Conservation (phyloP, 2,888 invertebrate species). For the Archips crataeganus region DNA sequence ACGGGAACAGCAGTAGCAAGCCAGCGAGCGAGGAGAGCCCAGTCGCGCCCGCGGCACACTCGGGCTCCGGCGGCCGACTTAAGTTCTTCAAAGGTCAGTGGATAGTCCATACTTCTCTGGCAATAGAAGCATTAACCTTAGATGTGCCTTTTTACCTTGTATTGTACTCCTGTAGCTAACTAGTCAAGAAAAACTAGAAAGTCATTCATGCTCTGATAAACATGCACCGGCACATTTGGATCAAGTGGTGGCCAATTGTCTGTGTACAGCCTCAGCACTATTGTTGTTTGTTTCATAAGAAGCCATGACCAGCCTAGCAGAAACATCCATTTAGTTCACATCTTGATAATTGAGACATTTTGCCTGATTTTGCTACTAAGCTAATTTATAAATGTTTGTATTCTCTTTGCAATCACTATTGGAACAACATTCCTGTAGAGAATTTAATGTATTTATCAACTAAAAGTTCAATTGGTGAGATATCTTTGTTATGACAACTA, state of each 20-base stretch:
- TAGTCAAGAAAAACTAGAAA: slow-evolving; percentile 74
- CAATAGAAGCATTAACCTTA: slow-evolving; percentile 42
- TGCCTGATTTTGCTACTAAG: not conserved
- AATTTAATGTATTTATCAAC: not conserved
- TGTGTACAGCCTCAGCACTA: slow-evolving; percentile 72
- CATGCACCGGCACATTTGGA: slow-evolving; percentile 74
- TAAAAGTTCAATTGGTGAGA: slow-evolving; percentile 8
- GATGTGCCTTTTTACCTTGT: slow-evolving; percentile 7
- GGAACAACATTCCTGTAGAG: not conserved
- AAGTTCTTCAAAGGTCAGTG: slow-evolving; percentile 92
- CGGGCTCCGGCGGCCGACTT: slow-evolving; percentile 89
- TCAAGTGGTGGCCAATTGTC: slow-evolving; percentile 74
- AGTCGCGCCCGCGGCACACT: slow-evolving; percentile 74
- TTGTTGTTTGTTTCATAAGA: slow-evolving; percentile 79
- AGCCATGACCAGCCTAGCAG: slow-evolving; percentile 66
- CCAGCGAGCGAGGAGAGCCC: slow-evolving; percentile 79
- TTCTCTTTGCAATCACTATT: not conserved
- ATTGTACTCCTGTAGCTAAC: slow-evolving; percentile 20
- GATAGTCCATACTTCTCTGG: slow-evolving; percentile 20
- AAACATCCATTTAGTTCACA: slow-evolving; percentile 55
- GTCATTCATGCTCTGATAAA: slow-evolving; percentile 85
- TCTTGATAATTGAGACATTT: slow-evolving; percentile 17
- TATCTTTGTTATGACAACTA: slow-evolving; percentile 26
- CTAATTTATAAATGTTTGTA: not conserved
- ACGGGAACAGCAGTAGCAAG: slow-evolving; percentile 88